Conservation (phyloP, 1,140 invertebrate species). For the Tetramorium parvispinum region DNA sequence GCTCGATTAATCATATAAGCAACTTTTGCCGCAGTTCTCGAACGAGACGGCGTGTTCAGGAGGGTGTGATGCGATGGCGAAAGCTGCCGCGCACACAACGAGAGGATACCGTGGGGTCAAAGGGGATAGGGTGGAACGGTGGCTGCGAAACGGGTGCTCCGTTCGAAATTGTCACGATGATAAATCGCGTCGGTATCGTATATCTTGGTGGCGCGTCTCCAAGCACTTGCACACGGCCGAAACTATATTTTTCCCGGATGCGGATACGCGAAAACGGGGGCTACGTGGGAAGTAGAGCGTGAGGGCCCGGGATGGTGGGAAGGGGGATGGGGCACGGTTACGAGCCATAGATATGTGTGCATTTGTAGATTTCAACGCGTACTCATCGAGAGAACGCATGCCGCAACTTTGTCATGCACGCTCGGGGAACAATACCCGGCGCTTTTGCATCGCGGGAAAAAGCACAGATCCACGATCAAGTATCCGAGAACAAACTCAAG, state of each 20-base stretch:
- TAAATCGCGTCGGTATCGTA: slow-evolving; percentile 71
- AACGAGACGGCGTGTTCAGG: slow-evolving; percentile 42
- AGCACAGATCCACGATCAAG: slow-evolving; percentile 30
- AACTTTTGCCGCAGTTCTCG: slow-evolving; percentile 67
- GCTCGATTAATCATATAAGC: slow-evolving; percentile 75
- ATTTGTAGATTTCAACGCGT: slow-evolving; percentile 54
- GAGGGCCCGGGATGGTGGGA: neutral
- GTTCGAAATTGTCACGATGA: slow-evolving; percentile 74
- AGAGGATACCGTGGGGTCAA: neutral
- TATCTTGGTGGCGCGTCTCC: slow-evolving; percentile 63
- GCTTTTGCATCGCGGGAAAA: slow-evolving; percentile 23
- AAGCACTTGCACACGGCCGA: slow-evolving; percentile 59
- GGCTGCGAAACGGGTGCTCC: slow-evolving; percentile 45
- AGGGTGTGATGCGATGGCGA: slow-evolving; percentile 32
- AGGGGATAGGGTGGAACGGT: neutral
- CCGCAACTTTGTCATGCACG: slow-evolving; percentile 58
- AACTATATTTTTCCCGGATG: slow-evolving; percentile 56
- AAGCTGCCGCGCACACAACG: neutral
- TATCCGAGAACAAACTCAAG: slow-evolving; percentile 29
- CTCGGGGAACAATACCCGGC: slow-evolving; percentile 33
- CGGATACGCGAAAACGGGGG: slow-evolving; percentile 51
- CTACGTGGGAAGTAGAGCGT: slow-evolving; percentile 40
- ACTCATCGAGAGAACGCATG: slow-evolving; percentile 52
- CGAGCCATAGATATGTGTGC: slow-evolving; percentile 20
- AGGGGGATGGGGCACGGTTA: neutral